Evolutionary conservation across 1,140 invertebrate species (phyloP).

Genomic region (Reticulitermes speratus): DNA sequence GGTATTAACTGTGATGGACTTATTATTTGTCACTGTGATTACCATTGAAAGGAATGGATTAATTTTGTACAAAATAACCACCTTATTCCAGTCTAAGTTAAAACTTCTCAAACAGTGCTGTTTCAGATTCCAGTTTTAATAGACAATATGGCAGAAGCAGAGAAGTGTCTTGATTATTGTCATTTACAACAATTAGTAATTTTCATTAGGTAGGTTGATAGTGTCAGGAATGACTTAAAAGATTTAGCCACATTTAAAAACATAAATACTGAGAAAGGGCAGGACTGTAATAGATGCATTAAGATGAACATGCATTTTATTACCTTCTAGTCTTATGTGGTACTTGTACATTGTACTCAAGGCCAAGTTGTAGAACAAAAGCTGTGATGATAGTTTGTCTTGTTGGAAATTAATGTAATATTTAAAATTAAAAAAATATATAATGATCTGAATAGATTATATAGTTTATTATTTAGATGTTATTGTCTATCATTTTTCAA

Average conservation of each 20-base stretch:
- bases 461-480: too few relatives aligned
- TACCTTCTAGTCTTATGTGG: not conserved
- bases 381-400: not conserved
- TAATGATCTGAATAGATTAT: not conserved
- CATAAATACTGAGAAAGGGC: not conserved
- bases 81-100: not conserved
- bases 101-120: not conserved
- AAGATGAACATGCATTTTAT: not conserved
- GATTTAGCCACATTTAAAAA: not conserved
- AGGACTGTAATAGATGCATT: not conserved
- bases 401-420: not conserved
- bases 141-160: not conserved
- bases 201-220: not conserved
- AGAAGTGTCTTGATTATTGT: not conserved
- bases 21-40: conserved; percentile 3
- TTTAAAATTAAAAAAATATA: not conserved
- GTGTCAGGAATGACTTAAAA: not conserved
- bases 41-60: not conserved
- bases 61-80: not conserved
- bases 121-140: not conserved
- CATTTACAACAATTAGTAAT: not conserved
- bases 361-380: not conserved
- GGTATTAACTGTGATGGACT: not conserved
- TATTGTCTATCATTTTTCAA: not conserved
- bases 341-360: not conserved